Evolutionary conservation across 2,797 vertebrate genomes (phyloP).

Genomic region (Mallotus villosus): DNA sequence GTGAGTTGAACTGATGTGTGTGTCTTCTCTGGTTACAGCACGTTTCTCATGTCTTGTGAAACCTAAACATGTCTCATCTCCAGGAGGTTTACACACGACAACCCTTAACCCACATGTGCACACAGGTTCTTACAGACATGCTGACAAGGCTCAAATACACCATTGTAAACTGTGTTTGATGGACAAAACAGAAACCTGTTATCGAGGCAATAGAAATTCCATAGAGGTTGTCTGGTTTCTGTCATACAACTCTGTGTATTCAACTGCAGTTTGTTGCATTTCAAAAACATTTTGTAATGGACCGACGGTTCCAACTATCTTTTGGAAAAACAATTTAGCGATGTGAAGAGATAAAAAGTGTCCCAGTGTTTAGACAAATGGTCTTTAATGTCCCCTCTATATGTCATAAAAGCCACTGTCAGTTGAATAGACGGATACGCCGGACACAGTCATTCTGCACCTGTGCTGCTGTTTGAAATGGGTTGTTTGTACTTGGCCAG

Average conservation of each 20-base stretch:
- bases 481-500: background rate
- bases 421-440: background rate
- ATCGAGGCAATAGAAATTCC: constrained; percentile 2
- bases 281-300: background rate
- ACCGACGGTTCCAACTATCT: background rate
- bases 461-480: background rate
- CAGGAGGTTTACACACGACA: background rate
- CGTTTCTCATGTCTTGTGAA: background rate
- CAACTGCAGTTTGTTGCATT: background rate
- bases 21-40: background rate
- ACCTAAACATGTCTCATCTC: constrained; percentile 7
- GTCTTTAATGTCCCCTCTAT: background rate
- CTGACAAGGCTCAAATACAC: background rate
- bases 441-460: background rate
- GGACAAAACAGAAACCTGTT: constrained; percentile 15
- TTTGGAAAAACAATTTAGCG: no score
- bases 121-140: background rate
- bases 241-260: background rate
- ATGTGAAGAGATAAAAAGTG: no score
- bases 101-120: background rate
- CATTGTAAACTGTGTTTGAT: background rate
- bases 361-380: background rate
- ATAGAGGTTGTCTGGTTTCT: background rate
- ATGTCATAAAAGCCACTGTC: background rate
- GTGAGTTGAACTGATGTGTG: background rate